Percentiles rank a stretch among this genome's conserved stretches.
Conservation (phyloP, 2,113 vertebrate species). For the Mohoua ochrocephala region DNA sequence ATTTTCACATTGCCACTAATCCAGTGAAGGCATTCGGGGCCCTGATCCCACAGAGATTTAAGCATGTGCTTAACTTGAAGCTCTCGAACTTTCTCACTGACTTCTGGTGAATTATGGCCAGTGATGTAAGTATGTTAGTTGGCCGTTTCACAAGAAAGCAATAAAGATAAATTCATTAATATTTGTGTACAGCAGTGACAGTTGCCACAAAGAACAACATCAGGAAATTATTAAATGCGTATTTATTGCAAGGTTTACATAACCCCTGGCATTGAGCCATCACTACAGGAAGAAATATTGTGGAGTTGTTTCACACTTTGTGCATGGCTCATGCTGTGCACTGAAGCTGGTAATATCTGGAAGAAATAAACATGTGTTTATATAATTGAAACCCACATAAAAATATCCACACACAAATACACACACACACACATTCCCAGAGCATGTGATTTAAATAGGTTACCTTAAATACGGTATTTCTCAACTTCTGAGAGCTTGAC, state of each 20-base stretch:
- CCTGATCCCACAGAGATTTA: background rate
- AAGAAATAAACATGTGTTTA: background rate
- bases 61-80: background rate
- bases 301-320: background rate
- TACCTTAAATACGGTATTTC: background rate
- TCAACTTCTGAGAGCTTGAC: background rate
- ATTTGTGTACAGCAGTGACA: background rate
- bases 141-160: background rate
- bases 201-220: background rate
- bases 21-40: background rate
- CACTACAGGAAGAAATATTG: background rate
- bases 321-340: background rate
- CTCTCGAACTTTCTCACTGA: background rate
- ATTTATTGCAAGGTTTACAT: background rate
- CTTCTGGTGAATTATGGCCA: background rate
- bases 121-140: background rate
- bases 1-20: background rate
- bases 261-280: background rate
- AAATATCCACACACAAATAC: background rate
- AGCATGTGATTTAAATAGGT: background rate
- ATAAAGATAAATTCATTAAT: background rate
- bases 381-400: background rate
- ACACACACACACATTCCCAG: background rate
- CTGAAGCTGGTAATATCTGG: background rate
- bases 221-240: conserved; percentile 34